These are phyloP conservation scores for Diglossa cyanea DNA, from an alignment of 2,797 vertebrate species.

Conservation along the genomic window DNA sequence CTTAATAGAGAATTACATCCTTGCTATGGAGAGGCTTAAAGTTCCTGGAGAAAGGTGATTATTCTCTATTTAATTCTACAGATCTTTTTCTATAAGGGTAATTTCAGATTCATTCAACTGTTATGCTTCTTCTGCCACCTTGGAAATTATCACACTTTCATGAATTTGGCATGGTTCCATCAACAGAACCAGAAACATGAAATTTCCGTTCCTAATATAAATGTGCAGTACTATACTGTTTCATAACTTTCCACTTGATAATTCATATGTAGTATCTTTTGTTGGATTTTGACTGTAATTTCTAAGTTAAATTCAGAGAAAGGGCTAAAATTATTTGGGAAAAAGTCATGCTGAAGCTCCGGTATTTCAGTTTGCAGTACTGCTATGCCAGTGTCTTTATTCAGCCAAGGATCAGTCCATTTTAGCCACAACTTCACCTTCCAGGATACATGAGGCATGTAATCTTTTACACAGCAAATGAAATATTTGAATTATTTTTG, in stretches of 20 bases:
- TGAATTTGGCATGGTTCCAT: not conserved
- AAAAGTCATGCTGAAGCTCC: not conserved
- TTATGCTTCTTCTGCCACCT: not conserved
- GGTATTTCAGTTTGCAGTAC: not conserved
- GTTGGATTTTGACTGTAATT: not conserved
- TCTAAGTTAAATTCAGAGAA: not conserved
- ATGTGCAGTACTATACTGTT: not conserved
- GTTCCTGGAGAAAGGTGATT: conserved; percentile 8
- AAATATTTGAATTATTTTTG: not conserved
- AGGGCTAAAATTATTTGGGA: not conserved
- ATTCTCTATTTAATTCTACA: conserved; percentile 26
- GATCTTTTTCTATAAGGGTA: not conserved
- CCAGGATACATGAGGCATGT: not conserved
- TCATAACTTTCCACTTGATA: not conserved
- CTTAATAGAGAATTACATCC: conserved; percentile 24
- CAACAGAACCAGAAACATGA: not conserved
- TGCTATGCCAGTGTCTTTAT: not conserved
- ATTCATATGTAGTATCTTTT: not conserved
- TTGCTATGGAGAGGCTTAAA: not conserved
- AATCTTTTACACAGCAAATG: not conserved
- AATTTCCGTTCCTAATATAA: not conserved
- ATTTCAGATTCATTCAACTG: conserved; percentile 31
- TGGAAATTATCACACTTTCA: not conserved
- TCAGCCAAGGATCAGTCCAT: not conserved
- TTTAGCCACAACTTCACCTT: not conserved